Evolutionary conservation across 2,113 vertebrate genomes (phyloP), one percentile per base, ranked within the genome.

Genomic region (Odontophorus gujanensis): DNA sequence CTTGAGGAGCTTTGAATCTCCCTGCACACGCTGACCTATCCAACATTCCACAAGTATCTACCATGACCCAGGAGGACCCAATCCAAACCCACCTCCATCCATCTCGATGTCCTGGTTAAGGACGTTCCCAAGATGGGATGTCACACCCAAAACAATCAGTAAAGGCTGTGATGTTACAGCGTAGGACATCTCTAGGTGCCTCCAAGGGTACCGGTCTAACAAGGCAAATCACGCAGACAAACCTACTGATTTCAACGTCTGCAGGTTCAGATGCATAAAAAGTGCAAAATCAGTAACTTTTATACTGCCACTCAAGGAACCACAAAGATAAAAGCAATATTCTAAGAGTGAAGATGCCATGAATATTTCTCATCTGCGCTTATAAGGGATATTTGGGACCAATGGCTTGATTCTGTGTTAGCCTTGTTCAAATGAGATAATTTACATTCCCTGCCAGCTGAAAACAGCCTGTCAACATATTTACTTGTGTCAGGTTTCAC

Each of bases 321-420:
- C 87, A 91, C 87, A 93, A 95, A 96, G 96, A 95, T 97, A 96
- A 97, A 96, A 96, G 95, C 95, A 92, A 85, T 94, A 91, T 91
- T 92, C 95, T 93, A 73, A 85, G 87, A 94, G 85, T 25, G 91
- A 93, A 85, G 91, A 87, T 89, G 82, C 93, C 81, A 83, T 96
- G 96, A 96, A 97, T 95, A 95, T 96, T 95, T 95, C 95, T 97
- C 94, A 92, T 95, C 93, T 94, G 85, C 91, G 83, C 95, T 96
- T 96, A 91, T 28, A 93, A 93, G 84, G 79, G 96, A 89, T 96
- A 95, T 95, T 95, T 87, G 89, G 89, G 94, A 92, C 89, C 93
- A 93, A 61, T 2, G 16, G 87, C 82, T 95, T 90, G 94, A 82
- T 94, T 92, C 89, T 78, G 79, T 30, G 0, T 95, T 95, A 92